These are phyloP conservation scores for Xylocampa areola DNA, from an alignment of 2,888 invertebrate species.

Conservation along the genomic window DNA sequence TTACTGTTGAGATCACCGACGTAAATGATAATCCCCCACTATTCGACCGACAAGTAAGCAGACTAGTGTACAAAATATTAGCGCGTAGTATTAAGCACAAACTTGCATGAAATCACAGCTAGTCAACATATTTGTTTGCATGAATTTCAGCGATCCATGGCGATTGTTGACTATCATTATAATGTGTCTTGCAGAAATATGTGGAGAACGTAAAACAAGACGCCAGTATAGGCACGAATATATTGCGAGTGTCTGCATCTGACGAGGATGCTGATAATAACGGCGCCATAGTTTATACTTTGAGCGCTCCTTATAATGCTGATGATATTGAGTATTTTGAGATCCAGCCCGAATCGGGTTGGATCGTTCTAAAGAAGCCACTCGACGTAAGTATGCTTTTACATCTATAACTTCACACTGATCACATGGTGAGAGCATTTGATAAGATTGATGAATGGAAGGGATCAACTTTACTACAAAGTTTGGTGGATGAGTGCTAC, in stretches of 20 bases:
- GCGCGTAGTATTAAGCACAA: constrained; percentile 59
- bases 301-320: constrained; percentile 96
- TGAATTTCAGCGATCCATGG: constrained; percentile 60
- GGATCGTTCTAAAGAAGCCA: constrained; percentile 98
- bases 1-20: constrained; percentile 99
- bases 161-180: constrained; percentile 64
- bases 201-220: constrained; percentile 99
- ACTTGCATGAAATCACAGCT: constrained; percentile 70
- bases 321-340: constrained; percentile 98
- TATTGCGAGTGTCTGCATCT: constrained; percentile 97
- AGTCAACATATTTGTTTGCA: constrained; percentile 66
- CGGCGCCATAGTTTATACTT: constrained; percentile 97
- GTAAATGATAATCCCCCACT: constrained; percentile 99
- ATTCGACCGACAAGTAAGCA: constrained; percentile 97
- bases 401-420: constrained; percentile 51
- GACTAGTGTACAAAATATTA: constrained; percentile 57
- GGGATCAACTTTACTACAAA: constrained; percentile 85
- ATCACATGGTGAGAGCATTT: constrained; percentile 71
- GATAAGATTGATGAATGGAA: constrained; percentile 84
- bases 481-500: constrained; percentile 90
- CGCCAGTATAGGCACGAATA: constrained; percentile 98
- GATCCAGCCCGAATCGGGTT: constrained; percentile 98
- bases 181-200: constrained; percentile 94
- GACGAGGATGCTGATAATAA: constrained; percentile 99
- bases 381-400: constrained; percentile 96